Percentiles rank a stretch among this genome's conserved stretches.
These are phyloP conservation scores for Sminthurinus aureus DNA, from an alignment of 2,888 invertebrate genomes.

Conservation along the genomic window DNA sequence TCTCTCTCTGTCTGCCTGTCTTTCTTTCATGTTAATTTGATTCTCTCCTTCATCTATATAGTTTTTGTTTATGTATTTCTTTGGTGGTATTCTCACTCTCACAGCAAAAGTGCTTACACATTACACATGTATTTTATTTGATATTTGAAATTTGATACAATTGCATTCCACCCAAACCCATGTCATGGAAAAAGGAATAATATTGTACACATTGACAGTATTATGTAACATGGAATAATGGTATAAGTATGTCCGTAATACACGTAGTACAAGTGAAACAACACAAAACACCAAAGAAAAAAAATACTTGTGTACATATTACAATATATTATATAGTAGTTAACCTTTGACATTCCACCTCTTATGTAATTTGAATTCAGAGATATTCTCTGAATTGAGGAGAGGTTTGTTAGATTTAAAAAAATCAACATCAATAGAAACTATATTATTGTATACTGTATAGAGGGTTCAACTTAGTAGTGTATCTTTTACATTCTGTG, in stretches of 20 bases:
- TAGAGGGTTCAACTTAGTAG: background rate
- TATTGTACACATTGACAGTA: no score
- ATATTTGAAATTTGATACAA: background rate
- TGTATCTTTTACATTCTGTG: no score
- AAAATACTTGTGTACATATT: background rate
- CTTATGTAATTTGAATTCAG: background rate
- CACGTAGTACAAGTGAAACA: background rate
- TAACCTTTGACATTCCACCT: conserved; percentile 1
- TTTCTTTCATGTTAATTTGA: background rate
- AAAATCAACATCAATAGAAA: background rate
- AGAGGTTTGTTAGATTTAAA: background rate
- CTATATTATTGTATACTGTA: background rate
- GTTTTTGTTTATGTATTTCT: background rate
- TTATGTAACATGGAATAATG: background rate
- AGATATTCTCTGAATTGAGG: background rate
- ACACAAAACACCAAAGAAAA: background rate
- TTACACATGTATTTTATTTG: background rate
- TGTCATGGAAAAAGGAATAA: no score
- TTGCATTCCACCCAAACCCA: no score
- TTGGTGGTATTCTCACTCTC: no score
- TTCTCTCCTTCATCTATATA: background rate
- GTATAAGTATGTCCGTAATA: background rate
- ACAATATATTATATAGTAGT: background rate
- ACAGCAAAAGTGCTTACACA: no score
- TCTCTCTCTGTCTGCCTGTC: background rate